Base-by-base conservation (phyloP, 2,888 invertebrate species). In the Cordylochernes scorpioides region DNA sequence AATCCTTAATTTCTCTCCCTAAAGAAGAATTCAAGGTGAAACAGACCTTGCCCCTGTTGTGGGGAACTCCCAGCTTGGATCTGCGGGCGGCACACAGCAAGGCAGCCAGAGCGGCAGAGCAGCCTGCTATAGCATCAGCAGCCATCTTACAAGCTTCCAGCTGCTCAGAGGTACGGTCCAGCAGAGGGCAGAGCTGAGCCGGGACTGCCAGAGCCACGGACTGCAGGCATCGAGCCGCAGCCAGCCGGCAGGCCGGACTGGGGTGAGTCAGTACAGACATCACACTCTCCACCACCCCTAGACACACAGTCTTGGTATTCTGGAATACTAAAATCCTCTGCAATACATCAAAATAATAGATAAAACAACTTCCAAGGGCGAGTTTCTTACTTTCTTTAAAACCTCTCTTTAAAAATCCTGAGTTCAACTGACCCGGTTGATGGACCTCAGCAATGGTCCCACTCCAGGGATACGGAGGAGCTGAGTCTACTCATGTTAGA, bases 141-240 rank as follows among this genome's bases (percentile, higher is more conserved):
- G 84, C 80, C 9, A 80, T 72, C 40, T 80, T 64, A 55, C 82
- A 65, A 43, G 72, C 73, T 54, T 88, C 86, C 28, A 88, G 66
- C 17, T 77, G 71, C 44, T 73, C 73, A 24, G 77, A 68, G 46
- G 78, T 80, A 26, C 71, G 65, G 58, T 94, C 88, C 41, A 91
- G 70, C 24, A 94, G 60, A 4, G 84, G 84, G 22, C 91, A 75
- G 44, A 86, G 71, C 54, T 86, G 82, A 45, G 82, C 74, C 5
- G 94, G 94, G 29, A 88, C 70, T 18, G 94, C 88, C 16, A 77
- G 70, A 47, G 86, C 80, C 45, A 84, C 69, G 51, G 80, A 77
- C 30, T 82, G 68, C 35, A 86, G 58, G 51, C 84, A 82, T 78
- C 88, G 86, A 12, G 91, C 84, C 12, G 88, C 86, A 9, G 86